Evolutionary conservation across 2,888 invertebrate genomes (phyloP), one percentile per base, ranked within the genome.

Genomic region (Chirona hameri): DNA sequence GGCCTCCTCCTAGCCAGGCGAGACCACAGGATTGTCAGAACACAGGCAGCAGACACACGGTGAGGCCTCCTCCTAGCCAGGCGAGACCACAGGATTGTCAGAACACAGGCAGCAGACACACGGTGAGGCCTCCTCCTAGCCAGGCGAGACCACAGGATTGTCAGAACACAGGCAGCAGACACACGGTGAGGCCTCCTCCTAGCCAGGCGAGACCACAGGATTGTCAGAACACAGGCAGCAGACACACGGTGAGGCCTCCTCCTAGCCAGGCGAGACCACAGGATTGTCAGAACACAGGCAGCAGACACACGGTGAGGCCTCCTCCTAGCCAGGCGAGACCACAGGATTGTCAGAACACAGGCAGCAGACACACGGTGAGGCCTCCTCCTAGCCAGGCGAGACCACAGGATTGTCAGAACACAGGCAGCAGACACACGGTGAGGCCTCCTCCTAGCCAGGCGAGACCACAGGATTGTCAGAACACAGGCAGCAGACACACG

Each of bases 81-180:
- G 55, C 15, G 55, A 27, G 29, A 46, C 2, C 31, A n/a, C 24
- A 60, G 60, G 39, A 39, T 39, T 39, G 39, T 5, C 39, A 7
- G 39, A 7, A 39, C 39, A 39, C n/a, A n/a, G n/a, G 39, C 39
- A 39, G 39, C 39, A 5, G 39, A 2, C n/a, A n/a, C n/a, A n/a
- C n/a, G n/a, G n/a, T n/a, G n/a, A n/a, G n/a, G n/a, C 94, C 88
- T 98, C 97, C 94, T 96, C 86, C 76, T 87, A 86, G 84, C 84
- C 81, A 84, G 83, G 55, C 15, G 55, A 27, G 29, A 46, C 2
- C 31, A n/a, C 24, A 60, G 60, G 39, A 39, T 39, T 39, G 39
- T 5, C 39, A 7, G 39, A 7, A 39, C 39, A 39, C n/a, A n/a
- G n/a, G 39, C 39, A 39, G 39, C 39, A 5, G 39, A 2, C n/a